Percentiles rank a stretch among this genome's conserved stretches.
Evolutionary conservation across 2,888 invertebrate genomes (phyloP).

Genomic region (Polyploca ridens): DNA sequence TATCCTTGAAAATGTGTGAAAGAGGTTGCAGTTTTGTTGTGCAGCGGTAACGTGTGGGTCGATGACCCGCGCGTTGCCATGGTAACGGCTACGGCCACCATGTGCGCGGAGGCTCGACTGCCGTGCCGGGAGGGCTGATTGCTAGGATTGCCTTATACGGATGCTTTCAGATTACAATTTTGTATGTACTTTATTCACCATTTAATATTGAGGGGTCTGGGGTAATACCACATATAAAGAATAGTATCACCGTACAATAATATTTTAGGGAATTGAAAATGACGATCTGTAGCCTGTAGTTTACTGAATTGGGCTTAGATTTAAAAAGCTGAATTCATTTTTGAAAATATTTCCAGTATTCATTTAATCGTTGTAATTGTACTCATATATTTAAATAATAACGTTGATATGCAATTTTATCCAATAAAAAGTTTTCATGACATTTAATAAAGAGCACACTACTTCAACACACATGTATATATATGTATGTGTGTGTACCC

Average conservation of each 20-base stretch:
- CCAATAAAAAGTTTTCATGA: background rate
- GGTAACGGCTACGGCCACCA: conserved; percentile 65
- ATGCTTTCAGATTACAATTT: conserved; percentile 29
- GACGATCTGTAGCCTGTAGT: too few species aligned
- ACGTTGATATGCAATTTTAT: too few species aligned
- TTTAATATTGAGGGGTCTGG: conserved; percentile 11
- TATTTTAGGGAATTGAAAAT: too few species aligned
- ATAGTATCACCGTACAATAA: too few species aligned
- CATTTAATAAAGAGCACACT: background rate
- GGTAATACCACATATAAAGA: too few species aligned
- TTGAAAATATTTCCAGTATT: too few species aligned
- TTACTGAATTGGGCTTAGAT: too few species aligned
- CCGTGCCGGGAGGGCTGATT: conserved; percentile 40
- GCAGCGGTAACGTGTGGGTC: conserved; percentile 63
- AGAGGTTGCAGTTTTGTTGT: conserved; percentile 21
- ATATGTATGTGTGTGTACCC: background rate
- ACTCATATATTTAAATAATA: too few species aligned
- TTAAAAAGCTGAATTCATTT: too few species aligned
- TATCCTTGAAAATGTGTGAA: background rate
- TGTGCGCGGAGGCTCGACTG: conserved; percentile 57
- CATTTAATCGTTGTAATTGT: too few species aligned
- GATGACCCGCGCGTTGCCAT: conserved; percentile 71
- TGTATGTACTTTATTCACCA: background rate
- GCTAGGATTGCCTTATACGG: conserved; percentile 48
- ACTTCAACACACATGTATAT: background rate